Evolutionary conservation across 92 coral and sea anemone species (phyloP).

Genomic region (Porites cylindrica): DNA sequence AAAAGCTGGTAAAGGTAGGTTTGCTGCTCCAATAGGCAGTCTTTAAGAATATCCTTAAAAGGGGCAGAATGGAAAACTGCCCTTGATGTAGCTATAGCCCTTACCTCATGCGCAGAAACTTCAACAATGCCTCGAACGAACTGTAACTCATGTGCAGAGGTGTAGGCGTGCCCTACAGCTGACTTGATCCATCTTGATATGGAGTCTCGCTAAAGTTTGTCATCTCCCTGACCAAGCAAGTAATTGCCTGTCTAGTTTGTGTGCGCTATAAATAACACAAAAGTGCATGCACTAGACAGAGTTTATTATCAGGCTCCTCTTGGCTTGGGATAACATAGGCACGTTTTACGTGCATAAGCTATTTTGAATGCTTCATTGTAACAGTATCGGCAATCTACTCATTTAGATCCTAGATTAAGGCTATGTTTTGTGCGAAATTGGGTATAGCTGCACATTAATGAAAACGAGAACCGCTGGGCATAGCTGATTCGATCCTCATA

Average conservation of each 20-base stretch:
- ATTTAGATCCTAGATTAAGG: too few relatives aligned
- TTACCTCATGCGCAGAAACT: background rate
- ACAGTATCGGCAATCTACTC: too few relatives aligned
- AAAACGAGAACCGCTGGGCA: too few relatives aligned
- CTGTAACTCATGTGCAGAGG: background rate
- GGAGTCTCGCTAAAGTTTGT: conserved; percentile 3
- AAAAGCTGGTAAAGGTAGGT: conserved; percentile 33
- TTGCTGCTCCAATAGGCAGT: conserved; percentile 35
- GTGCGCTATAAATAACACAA: conserved; percentile 25
- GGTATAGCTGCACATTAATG: too few relatives aligned
- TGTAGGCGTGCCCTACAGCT: conserved; percentile 29
- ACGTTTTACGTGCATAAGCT: too few relatives aligned
- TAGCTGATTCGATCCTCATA: too few relatives aligned
- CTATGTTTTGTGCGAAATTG: too few relatives aligned
- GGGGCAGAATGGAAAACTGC: conserved; percentile 23
- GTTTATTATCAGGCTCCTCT: background rate
- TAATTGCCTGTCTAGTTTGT: conserved; percentile 15
- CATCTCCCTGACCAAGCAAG: conserved; percentile 17
- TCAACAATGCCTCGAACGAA: background rate
- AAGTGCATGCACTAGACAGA: conserved; percentile 24
- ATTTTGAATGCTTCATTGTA: too few relatives aligned
- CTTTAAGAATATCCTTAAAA: conserved; percentile 7
- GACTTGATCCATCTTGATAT: conserved; percentile 33
- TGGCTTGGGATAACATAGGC: too few relatives aligned
- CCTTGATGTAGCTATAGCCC: conserved; percentile 33